Percentiles rank a stretch among this genome's conserved stretches.
These are phyloP conservation scores for Dascyllus trimaculatus DNA, from an alignment of 2,113 vertebrate species.

Conservation along the genomic window DNA sequence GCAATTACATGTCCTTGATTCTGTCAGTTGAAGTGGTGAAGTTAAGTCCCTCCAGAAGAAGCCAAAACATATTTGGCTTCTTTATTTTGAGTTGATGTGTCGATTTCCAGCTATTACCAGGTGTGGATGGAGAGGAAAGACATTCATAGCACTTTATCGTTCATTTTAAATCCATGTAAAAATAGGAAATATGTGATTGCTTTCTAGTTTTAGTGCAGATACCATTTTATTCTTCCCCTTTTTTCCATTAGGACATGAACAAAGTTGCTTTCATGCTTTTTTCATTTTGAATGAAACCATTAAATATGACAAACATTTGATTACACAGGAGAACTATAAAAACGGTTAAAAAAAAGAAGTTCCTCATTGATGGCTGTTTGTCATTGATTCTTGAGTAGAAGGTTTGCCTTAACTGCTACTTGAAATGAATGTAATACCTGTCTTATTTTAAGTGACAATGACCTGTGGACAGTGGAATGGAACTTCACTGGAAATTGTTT, in stretches of 20 bases:
- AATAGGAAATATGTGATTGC: background rate
- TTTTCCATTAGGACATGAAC: background rate
- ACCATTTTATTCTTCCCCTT: background rate
- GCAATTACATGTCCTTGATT: too few species aligned
- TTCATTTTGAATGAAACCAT: background rate
- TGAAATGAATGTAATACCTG: slow-evolving; percentile 29
- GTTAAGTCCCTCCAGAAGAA: too few species aligned
- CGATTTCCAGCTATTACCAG: background rate
- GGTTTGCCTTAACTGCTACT: slow-evolving; percentile 42
- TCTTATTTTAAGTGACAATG: background rate
- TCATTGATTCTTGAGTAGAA: slow-evolving; percentile 2
- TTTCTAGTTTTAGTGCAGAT: background rate
- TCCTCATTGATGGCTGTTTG: background rate
- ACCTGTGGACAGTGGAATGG: background rate
- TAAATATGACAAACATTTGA: background rate
- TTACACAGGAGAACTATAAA: slow-evolving; percentile 1
- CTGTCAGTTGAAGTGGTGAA: too few species aligned
- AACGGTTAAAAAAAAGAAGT: background rate
- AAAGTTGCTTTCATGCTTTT: background rate
- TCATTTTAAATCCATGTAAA: background rate
- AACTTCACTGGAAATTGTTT: background rate
- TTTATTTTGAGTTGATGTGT: background rate
- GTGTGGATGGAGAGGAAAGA: background rate
- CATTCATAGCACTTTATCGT: background rate
- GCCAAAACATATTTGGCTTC: too few species aligned